These are phyloP conservation scores for Silurus lanzhouensis DNA, from an alignment of 2,797 vertebrate species.

Conservation along the genomic window DNA sequence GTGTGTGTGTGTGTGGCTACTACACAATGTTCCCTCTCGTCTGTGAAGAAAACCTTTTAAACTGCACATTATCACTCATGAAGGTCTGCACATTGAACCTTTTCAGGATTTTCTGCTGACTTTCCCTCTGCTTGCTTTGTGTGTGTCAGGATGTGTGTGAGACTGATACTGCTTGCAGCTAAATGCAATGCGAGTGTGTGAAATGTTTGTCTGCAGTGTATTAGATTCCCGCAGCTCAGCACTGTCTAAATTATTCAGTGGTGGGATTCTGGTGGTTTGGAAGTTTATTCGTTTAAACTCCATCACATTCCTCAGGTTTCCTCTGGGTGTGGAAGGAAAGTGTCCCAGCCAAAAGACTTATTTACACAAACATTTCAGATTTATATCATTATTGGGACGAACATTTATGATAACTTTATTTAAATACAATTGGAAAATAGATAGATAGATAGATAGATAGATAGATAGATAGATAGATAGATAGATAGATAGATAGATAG, in stretches of 20 bases:
- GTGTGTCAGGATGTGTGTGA: conserved; percentile 23
- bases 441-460: too few relatives aligned
- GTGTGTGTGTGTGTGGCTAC: conserved; percentile 15
- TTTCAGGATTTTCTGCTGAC: conserved; percentile 45
- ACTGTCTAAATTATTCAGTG: conserved; percentile 63
- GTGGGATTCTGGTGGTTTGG: conserved; percentile 47
- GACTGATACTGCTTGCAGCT: conserved; percentile 30
- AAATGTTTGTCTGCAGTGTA: conserved; percentile 53
- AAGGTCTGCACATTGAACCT: conserved; percentile 3
- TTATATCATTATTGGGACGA: not conserved
- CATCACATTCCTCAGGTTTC: conserved; percentile 22
- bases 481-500: too few relatives aligned
- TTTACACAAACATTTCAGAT: not conserved
- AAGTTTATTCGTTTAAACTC: conserved; percentile 51
- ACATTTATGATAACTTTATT: not conserved
- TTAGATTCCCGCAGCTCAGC: conserved; percentile 62
- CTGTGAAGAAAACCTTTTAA: conserved; percentile 45
- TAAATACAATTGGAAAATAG: too few relatives aligned
- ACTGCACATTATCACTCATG: conserved; percentile 42
- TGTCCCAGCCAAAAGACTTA: not conserved
- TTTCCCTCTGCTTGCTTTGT: not conserved
- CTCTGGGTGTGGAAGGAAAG: not conserved
- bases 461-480: too few relatives aligned
- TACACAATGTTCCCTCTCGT: conserved; percentile 43
- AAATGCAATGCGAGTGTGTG: conserved; percentile 41